Evolutionary conservation across 2,888 invertebrate genomes (phyloP).

Genomic region (Plusia festucae): DNA sequence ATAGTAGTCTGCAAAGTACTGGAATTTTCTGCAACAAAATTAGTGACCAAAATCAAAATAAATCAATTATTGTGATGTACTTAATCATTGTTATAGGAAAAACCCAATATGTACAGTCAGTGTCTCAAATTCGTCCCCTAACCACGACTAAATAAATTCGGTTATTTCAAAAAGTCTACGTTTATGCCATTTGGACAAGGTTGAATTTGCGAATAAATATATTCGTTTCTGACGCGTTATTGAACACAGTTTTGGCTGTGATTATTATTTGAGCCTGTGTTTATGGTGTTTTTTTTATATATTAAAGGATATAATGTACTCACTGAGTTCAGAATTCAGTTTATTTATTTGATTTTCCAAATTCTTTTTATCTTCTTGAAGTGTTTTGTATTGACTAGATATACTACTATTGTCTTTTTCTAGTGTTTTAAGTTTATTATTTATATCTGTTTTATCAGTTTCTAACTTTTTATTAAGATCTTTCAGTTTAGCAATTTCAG

Average conservation of each 20-base stretch:
- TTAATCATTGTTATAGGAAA: too few species aligned
- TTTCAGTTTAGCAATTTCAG: constrained; percentile 86
- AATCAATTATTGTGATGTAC: too few species aligned
- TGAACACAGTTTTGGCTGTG: too few species aligned
- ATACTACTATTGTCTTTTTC: constrained; percentile 82
- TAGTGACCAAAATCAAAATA: not conserved
- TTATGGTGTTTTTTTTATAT: too few species aligned
- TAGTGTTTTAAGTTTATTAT: constrained; percentile 73
- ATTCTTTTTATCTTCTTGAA: constrained; percentile 91
- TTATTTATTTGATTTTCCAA: constrained; percentile 90
- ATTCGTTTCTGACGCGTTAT: too few species aligned
- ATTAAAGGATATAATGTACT: constrained; percentile 67
- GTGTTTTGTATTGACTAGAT: constrained; percentile 83
- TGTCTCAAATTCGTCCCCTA: too few species aligned
- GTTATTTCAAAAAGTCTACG: too few species aligned
- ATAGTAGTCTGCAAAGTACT: constrained; percentile 88
- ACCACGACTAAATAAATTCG: too few species aligned
- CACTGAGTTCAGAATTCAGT: constrained; percentile 90
- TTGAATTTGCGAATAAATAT: too few species aligned
- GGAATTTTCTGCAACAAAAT: constrained; percentile 83
- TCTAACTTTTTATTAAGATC: constrained; percentile 85
- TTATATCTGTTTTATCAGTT: constrained; percentile 80
- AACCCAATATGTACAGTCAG: too few species aligned
- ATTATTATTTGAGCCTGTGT: too few species aligned
- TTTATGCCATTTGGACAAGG: too few species aligned